Evolutionary conservation across 2,113 vertebrate species (phyloP).

Genomic region (Cyprinodon brontotheroides): DNA sequence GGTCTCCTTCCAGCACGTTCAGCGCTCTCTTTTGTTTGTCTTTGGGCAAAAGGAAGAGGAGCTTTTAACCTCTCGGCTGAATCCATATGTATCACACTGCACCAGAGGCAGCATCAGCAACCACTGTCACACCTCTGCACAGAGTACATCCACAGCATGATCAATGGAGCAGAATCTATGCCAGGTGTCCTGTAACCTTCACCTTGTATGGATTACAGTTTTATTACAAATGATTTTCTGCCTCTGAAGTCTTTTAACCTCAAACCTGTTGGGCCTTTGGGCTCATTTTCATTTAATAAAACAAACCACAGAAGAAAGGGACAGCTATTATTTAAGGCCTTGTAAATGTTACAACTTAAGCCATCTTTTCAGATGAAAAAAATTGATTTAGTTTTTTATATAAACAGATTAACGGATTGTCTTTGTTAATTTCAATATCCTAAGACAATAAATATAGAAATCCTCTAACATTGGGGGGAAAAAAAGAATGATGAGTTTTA

Average conservation of each 20-base stretch:
- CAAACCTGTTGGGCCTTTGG: constrained; percentile 14
- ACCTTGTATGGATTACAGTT: constrained; percentile 42
- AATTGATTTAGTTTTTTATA: neutral
- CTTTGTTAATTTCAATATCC: too few species aligned
- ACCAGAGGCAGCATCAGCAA: constrained; percentile 49
- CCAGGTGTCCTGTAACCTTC: constrained; percentile 53
- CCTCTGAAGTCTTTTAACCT: constrained; percentile 53
- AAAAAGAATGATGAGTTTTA: neutral
- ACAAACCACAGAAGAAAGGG: neutral
- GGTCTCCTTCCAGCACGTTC: constrained; percentile 16
- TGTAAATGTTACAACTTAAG: too few species aligned
- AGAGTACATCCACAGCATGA: constrained; percentile 15
- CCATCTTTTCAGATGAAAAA: too few species aligned
- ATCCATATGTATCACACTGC: constrained; percentile 20
- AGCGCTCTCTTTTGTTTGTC: constrained; percentile 22
- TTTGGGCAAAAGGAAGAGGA: neutral
- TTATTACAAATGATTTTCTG: constrained; percentile 64
- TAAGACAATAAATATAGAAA: too few species aligned
- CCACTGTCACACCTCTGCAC: constrained; percentile 44
- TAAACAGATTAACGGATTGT: neutral
- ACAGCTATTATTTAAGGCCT: neutral
- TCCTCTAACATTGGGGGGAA: too few species aligned
- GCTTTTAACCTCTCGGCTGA: constrained; percentile 34
- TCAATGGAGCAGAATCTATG: constrained; percentile 12
- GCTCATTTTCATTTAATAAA: constrained; percentile 4